Base-by-base conservation (phyloP, 2,888 invertebrate genomes). In the Mimas tiliae region DNA sequence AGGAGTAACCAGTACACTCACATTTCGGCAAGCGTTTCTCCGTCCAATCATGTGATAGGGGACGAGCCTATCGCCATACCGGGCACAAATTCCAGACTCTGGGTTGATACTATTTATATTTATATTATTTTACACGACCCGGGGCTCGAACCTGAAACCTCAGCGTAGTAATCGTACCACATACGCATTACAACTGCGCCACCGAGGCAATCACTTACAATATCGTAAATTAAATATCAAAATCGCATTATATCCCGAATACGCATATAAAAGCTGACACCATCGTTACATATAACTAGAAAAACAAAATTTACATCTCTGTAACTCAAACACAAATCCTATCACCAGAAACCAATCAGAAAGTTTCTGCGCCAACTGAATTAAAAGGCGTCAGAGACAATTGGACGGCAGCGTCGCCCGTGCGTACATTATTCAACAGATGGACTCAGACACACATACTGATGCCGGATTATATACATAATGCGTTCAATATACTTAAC, bases 271-370 rank as follows among this genome's bases (percentile, higher is more conserved):
- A 45, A 11, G 6, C 45, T 12, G 45, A 9, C 45, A 45, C 45
- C 11, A 12, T 45, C 14, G 11, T 11, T 6, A 42, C n/a, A n/a
- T n/a, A 42, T 6, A 45, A 1, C 14, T 1, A 45, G 45, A 45
- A 45, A 45, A 45, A 45, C 45, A 14, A 14, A 45, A 14, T 45
- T 50, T 50, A 11, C 7, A 1, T 9, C 8, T 4, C 8, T 6
- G 4, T 33, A 38, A 55, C 7, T 34, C 16, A 55, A 34, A 9
- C 16, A 34, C 1, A 27, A 55, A 55, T 38, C 55, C 38, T 16
- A 55, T 55, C 55, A 34, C 9, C 55, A 34, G 52, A 52, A 52
- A 52, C 34, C 55, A 55, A 55, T 55, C 55, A 55, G 55, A 55
- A 38, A 55, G 34, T 55, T 55, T 55, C 34, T 34, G 55, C 34